phyloP scores from a whole-genome alignment of 2,888 invertebrate species.

The Ectemnius lituratus region DNA sequence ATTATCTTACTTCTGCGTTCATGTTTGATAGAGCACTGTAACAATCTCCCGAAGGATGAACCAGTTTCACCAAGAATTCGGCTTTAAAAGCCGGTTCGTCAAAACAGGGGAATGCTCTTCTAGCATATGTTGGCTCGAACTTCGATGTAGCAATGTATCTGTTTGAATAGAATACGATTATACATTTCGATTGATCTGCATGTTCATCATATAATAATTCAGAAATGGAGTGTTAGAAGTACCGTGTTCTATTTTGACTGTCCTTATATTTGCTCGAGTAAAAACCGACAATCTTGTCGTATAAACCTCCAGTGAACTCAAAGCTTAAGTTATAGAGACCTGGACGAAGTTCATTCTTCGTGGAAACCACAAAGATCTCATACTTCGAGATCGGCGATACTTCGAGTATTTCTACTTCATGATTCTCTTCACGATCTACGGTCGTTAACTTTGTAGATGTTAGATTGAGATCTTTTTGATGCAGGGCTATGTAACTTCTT shows the following conservation, averaged over 20 bases:
- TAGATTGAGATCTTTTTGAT: conserved; percentile 79
- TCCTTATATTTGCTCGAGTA: conserved; percentile 81
- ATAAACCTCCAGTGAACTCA: conserved; percentile 80
- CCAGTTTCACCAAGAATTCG: conserved; percentile 87
- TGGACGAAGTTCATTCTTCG: conserved; percentile 61
- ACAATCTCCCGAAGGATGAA: conserved; percentile 83
- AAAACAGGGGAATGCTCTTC: conserved; percentile 96
- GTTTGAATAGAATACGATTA: conserved; percentile 52
- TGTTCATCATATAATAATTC: too few relatives aligned
- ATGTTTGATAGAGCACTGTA: conserved; percentile 93
- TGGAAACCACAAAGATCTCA: conserved; percentile 68
- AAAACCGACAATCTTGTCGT: conserved; percentile 81
- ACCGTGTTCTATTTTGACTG: conserved; percentile 70
- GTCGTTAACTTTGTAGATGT: conserved; percentile 76
- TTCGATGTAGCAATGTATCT: conserved; percentile 93
- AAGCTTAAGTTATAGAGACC: conserved; percentile 78
- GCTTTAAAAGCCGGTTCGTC: conserved; percentile 96
- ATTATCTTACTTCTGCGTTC: conserved; percentile 83
- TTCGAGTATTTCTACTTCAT: conserved; percentile 61
- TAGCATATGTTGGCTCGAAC: conserved; percentile 96
- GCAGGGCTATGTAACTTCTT: conserved; percentile 78
- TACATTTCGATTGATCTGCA: too few relatives aligned
- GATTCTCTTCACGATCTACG: conserved; percentile 58
- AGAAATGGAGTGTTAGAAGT: conserved; percentile 9
- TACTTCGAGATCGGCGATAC: conserved; percentile 60